phyloP scores from a whole-genome alignment of 2,113 vertebrate genomes.

The Oenanthe melanoleuca region DNA sequence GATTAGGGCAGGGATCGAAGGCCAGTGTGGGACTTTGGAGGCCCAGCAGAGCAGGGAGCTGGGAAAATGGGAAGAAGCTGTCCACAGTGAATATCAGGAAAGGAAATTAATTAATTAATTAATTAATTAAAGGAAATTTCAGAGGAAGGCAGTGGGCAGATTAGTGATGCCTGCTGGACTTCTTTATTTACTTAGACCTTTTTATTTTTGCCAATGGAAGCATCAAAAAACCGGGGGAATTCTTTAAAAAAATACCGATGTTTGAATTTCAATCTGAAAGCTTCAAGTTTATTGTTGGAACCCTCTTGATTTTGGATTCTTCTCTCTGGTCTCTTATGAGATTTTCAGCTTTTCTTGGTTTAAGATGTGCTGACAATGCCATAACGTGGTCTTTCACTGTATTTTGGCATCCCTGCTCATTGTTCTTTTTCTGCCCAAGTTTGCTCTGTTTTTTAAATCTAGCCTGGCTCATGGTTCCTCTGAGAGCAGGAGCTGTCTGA shows the following conservation, averaged over 20 bases:
- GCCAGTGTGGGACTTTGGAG: not conserved
- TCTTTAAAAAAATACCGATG: not conserved
- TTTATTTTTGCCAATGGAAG: not conserved
- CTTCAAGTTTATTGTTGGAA: not conserved
- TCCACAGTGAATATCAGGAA: not conserved
- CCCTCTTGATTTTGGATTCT: constrained; percentile 18
- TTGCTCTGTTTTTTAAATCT: constrained; percentile 65
- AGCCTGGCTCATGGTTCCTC: constrained; percentile 38
- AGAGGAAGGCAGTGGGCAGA: not conserved
- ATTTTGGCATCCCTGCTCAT: constrained; percentile 47
- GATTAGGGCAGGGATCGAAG: constrained; percentile 17
- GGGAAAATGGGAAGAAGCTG: not conserved
- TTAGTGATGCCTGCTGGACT: not conserved
- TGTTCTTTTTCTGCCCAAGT: constrained; percentile 58
- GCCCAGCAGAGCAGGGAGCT: not conserved
- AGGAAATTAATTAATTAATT: not conserved
- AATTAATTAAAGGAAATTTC: not conserved
- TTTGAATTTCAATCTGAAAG: not conserved
- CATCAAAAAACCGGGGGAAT: not conserved
- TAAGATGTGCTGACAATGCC: constrained; percentile 54
- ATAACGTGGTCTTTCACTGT: not conserved
- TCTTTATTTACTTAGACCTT: not conserved
- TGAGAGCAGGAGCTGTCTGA: constrained; percentile 53
- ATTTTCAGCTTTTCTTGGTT: constrained; percentile 50
- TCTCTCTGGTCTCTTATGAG: constrained; percentile 1